Base-by-base conservation (phyloP, 2,888 invertebrate species). In the Macropis europaea region DNA sequence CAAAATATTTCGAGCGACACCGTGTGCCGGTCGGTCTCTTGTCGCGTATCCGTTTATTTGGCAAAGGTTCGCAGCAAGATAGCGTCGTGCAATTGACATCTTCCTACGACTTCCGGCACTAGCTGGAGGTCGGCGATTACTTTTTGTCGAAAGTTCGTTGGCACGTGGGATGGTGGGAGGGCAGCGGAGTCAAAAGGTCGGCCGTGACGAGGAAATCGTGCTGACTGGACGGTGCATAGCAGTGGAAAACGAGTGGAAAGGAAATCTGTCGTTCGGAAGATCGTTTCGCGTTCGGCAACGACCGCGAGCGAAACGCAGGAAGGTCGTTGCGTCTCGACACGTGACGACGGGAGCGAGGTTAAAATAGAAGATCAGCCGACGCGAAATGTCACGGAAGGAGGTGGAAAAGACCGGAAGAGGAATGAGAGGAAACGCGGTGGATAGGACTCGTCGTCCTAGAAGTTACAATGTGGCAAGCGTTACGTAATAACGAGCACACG, bases 61-160 rank as follows among this genome's bases (percentile, higher is more conserved):
- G 45, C 47, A 50, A 50, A 43, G 13, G 19, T 48, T 63, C 56
- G 43, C 17, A 40, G 53, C 71, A 17, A 66, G 76, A 79, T 76
- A 73, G 48, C 26, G 64, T 76, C 57, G 76, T 77, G 69, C 83
- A 87, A 86, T 85, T 83, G 85, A 76, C 81, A 76, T 78, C 86
- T 85, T 87, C 87, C 86, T 86, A 87, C 86, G 86, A 85, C 84
- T 87, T 87, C 86, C 87, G 86, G 74, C 79, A 82, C 71, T 76
- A 76, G 81, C 63, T 80, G 75, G 79, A 82, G 82, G 77, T 81
- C 82, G 79, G 73, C 76, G 84, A 84, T 86, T 84, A 83, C 81
- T 78, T 84, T 84, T 82, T 68, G 81, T 86, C 82, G 80, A 83
- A 86, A 86, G 84, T 85, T 82, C 77, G 81, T 83, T 84, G 82